A percentile compares a stretch with the other conserved stretches of the same genome.
phyloP scores from a whole-genome alignment of 1,140 invertebrate species.

The Mylabris phalerata region DNA sequence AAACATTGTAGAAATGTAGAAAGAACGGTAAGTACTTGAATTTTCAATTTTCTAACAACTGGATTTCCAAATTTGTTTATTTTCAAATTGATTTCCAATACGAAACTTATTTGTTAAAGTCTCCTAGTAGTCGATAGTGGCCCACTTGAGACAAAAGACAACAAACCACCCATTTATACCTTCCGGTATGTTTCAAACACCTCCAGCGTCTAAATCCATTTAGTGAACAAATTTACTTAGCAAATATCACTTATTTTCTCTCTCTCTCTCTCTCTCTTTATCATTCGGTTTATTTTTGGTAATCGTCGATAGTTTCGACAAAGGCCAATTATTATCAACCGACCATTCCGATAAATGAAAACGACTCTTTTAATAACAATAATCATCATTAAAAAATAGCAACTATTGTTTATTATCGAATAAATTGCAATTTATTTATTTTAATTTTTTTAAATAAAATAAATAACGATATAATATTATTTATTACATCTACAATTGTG shows the following conservation, averaged over 20 bases:
- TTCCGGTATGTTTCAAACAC: slow-evolving; percentile 15
- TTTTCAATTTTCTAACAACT: too few species aligned
- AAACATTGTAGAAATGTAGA: too few species aligned
- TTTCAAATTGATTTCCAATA: too few species aligned
- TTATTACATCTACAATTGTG: too few species aligned
- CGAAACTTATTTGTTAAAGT: too few species aligned
- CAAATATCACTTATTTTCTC: slow-evolving; percentile 13
- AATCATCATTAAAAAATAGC: not conserved
- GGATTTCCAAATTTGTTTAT: too few species aligned
- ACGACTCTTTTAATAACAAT: not conserved
- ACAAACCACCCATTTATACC: not conserved
- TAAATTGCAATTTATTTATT: not conserved
- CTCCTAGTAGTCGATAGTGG: not conserved
- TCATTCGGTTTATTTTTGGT: not conserved
- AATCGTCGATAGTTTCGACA: not conserved
- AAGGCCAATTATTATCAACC: not conserved
- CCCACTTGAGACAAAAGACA: slow-evolving; percentile 10
- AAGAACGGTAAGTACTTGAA: too few species aligned
- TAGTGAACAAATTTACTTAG: slow-evolving; percentile 31
- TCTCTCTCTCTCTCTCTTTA: not conserved
- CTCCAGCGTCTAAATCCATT: slow-evolving; percentile 32
- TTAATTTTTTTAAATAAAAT: not conserved
- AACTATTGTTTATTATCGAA: not conserved
- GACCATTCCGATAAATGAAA: not conserved
- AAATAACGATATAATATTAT: too few species aligned